phyloP scores from a whole-genome alignment of 1,140 invertebrate genomes.

The Cyclargus thomasi region DNA sequence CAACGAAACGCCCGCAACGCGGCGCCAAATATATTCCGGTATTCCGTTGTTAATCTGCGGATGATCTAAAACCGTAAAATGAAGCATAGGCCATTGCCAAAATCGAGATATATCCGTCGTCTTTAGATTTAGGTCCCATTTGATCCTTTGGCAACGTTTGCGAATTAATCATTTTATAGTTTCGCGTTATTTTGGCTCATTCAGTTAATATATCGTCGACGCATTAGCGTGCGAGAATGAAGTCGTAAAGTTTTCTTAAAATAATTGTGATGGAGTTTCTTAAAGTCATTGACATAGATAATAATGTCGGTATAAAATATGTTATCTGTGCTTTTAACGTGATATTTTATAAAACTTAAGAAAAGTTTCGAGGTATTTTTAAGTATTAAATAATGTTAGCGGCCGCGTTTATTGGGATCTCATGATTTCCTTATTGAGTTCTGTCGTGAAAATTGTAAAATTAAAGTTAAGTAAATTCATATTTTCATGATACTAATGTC shows the following conservation, averaged over 20 bases:
- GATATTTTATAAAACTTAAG: no score
- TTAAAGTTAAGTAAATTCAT: no score
- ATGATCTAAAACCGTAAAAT: constrained; percentile 10
- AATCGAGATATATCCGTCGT: not conserved
- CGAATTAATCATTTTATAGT: not conserved
- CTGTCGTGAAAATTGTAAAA: no score
- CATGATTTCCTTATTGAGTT: no score
- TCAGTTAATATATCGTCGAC: not conserved
- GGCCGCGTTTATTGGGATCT: no score
- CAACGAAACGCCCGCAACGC: not conserved
- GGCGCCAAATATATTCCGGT: constrained; percentile 1
- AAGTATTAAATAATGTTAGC: no score
- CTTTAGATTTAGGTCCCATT: not conserved
- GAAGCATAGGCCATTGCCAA: constrained; percentile 7
- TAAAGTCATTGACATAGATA: not conserved
- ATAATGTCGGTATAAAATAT: no score
- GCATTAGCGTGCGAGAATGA: not conserved
- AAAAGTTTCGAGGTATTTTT: no score
- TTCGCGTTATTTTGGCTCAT: not conserved
- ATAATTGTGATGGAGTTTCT: not conserved
- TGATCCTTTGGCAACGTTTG: not conserved
- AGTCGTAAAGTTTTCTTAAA: constrained; percentile 2
- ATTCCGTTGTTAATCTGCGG: constrained; percentile 6
- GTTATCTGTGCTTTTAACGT: no score
- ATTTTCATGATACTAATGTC: no score